Conservation (phyloP, 2,888 invertebrate species). For the Kuschelorhynchus macadamiae region DNA sequence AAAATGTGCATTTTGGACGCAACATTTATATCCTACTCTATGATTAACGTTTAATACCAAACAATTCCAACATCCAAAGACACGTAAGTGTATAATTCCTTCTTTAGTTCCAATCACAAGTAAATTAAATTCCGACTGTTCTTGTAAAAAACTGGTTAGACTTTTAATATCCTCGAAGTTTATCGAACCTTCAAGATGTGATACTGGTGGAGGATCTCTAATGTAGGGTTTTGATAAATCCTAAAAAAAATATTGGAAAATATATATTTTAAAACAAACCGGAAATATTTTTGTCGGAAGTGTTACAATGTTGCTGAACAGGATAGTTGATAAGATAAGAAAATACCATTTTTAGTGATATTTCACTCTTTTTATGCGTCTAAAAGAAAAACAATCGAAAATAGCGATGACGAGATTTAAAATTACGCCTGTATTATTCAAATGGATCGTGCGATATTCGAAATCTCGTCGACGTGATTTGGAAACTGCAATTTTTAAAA, state of each 20-base stretch:
- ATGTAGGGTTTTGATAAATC: slow-evolving; percentile 65
- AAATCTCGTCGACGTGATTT: too few species aligned
- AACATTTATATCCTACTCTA: slow-evolving; percentile 72
- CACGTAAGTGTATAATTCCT: slow-evolving; percentile 81
- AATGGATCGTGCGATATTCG: too few species aligned
- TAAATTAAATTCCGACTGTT: slow-evolving; percentile 78
- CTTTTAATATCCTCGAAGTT: slow-evolving; percentile 73
- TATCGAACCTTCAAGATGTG: slow-evolving; percentile 64
- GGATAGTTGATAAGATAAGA: too few species aligned
- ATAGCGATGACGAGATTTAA: too few species aligned
- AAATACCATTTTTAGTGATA: too few species aligned
- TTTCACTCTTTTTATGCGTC: too few species aligned
- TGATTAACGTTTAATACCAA: slow-evolving; percentile 77
- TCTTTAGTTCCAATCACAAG: slow-evolving; percentile 84
- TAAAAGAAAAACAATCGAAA: too few species aligned
- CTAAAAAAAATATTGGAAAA: slow-evolving; percentile 56
- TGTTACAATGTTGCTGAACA: too few species aligned
- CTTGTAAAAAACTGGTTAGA: slow-evolving; percentile 73
- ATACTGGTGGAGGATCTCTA: slow-evolving; percentile 69
- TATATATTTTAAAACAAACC: background rate
- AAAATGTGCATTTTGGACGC: slow-evolving; percentile 77
- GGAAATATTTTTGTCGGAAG: background rate
- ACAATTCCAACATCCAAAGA: slow-evolving; percentile 89
- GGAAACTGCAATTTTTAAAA: too few species aligned
- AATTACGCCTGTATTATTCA: too few species aligned